A percentile compares a stretch with the other conserved stretches of the same genome.
Evolutionary conservation across 2,113 vertebrate species (phyloP).

Genomic region (Semnornis frantzii): DNA sequence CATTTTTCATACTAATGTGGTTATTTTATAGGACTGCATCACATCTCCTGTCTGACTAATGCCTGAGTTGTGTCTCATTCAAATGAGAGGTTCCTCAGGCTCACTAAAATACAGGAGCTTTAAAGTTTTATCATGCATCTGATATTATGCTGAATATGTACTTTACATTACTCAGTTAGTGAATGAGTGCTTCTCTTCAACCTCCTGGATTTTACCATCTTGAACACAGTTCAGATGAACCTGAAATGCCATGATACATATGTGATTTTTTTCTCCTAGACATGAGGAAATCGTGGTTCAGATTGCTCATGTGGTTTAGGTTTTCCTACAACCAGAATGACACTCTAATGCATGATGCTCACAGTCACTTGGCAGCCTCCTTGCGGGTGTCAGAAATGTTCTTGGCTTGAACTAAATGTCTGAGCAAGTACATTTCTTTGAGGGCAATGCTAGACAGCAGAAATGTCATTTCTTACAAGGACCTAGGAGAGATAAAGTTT

Average conservation of each 20-base stretch:
- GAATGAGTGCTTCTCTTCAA: background rate
- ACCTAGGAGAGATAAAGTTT: background rate
- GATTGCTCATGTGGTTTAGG: background rate
- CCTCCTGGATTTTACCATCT: background rate
- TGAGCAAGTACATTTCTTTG: constrained; percentile 33
- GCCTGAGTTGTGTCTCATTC: constrained; percentile 30
- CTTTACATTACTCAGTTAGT: background rate
- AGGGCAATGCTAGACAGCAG: constrained; percentile 22
- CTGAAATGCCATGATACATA: background rate
- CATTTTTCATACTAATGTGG: constrained; percentile 56
- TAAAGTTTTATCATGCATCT: background rate
- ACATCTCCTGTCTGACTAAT: constrained; percentile 61
- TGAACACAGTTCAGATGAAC: background rate
- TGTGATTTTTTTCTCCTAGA: background rate
- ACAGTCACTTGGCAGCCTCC: constrained; percentile 33
- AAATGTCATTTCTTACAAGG: background rate
- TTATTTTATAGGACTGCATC: constrained; percentile 46
- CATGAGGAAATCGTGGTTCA: background rate
- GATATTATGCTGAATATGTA: background rate
- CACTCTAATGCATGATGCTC: background rate
- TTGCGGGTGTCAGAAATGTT: constrained; percentile 58
- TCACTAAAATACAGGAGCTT: background rate
- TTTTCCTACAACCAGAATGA: background rate
- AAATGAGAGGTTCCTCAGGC: constrained; percentile 24
- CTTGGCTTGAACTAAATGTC: constrained; percentile 16